phyloP scores from a whole-genome alignment of 2,797 vertebrate genomes.

The Intellagama lesueurii region DNA sequence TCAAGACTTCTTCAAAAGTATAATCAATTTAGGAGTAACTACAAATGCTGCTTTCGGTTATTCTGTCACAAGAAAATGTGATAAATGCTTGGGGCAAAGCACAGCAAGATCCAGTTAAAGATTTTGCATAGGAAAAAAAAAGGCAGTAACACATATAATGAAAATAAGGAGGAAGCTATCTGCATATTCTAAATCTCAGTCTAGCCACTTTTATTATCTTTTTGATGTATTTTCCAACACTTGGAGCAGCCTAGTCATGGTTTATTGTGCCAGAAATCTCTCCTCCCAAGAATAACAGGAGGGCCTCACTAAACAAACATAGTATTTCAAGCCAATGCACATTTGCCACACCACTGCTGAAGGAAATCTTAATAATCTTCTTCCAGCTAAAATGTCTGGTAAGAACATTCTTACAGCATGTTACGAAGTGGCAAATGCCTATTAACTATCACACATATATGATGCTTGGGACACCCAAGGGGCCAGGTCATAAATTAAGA shows the following conservation, averaged over 20 bases:
- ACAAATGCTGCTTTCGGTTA: slow-evolving; percentile 78
- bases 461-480: not conserved
- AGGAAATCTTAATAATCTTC: not conserved
- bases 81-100: slow-evolving; percentile 75
- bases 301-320: not conserved
- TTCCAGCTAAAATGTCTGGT: not conserved
- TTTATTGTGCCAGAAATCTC: not conserved
- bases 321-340: not conserved
- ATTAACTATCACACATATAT: not conserved
- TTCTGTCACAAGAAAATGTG: slow-evolving; percentile 77
- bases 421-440: not conserved
- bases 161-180: slow-evolving; percentile 29
- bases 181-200: slow-evolving; percentile 13
- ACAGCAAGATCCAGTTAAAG: slow-evolving; percentile 68
- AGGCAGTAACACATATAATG: slow-evolving; percentile 60
- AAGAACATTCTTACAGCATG: not conserved
- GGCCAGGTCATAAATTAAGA: not conserved
- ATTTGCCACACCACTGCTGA: not conserved
- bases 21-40: slow-evolving; percentile 80
- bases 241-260: not conserved
- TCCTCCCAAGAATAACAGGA: not conserved
- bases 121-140: slow-evolving; percentile 66
- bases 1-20: slow-evolving; percentile 73
- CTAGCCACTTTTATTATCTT: slow-evolving; percentile 12
- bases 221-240: not conserved